Base-by-base conservation (phyloP, 2,797 vertebrate species). In the Poeciliopsis infans region DNA sequence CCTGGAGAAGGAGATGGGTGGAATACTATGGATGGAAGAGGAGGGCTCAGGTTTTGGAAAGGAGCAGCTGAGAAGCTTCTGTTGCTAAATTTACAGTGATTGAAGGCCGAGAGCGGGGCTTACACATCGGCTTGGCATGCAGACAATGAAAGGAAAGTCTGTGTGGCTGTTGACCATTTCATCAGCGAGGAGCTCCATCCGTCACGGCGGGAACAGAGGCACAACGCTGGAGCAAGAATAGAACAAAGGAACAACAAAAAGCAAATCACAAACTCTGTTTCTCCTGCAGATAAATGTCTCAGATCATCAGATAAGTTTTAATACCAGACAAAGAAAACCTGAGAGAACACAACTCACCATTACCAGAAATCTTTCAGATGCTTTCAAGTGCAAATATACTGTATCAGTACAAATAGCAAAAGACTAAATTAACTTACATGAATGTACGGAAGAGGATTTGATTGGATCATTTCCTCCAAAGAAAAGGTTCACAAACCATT, bases 1-100 rank as follows among this genome's bases (percentile, higher is more conserved):
- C 93, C 95, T 95, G 93, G 93, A 96, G 89, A 94, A 95, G 94
- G 93, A 95, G 94, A 94, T 88, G 91, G 94, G 89, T 82, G 90
- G 94, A 96, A 96, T 95, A 93, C 93, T 92, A 76, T 72, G 89
- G 93, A 93, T 87, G 89, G 92, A 93, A 94, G 92, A 94, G 93
- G 85, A 93, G 94, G 94, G 94, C 92, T 95, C 93, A 84, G 88
- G 95, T 95, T 95, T 92, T 92, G 95, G 92, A 94, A 95, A 93
- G 66, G 88, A 92, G 93, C 91, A 94, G 90, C 91, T 90, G 93
- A 92, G 93, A 94, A 93, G 91, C 91, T 93, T 95, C 90, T 95
- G 94, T 91, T 95, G 94, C 97, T 97, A 97, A 97, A 97, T 97
- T 97, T 97, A 96, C 92, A 87, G 83, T 80, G 83, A 90, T 86